Conservation (phyloP, 2,113 vertebrate genomes). For the Apodemus speciosus region DNA sequence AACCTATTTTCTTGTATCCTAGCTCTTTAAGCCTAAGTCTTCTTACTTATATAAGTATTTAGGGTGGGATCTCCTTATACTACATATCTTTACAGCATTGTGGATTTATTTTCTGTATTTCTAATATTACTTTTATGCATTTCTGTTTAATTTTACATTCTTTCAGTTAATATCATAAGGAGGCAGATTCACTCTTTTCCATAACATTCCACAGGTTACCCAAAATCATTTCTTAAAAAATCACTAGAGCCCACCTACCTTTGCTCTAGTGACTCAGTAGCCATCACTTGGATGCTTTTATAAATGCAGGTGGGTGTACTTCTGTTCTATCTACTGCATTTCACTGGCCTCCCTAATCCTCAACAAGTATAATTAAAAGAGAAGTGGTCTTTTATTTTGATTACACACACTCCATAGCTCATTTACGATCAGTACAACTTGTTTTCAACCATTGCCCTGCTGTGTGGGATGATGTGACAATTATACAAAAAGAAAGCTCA, state of each 20-base stretch:
- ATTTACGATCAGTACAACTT: not conserved
- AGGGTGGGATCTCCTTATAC: not conserved
- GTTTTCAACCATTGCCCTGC: not conserved
- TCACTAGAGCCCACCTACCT: not conserved
- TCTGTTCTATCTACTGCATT: not conserved
- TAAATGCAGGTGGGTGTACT: not conserved
- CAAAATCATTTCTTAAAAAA: not conserved
- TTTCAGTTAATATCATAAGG: not conserved
- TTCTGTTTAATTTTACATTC: not conserved
- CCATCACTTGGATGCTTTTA: not conserved
- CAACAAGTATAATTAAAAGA: not conserved
- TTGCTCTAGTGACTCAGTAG: not conserved
- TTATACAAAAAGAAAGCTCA: slow-evolving; percentile 53
- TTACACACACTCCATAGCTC: not conserved
- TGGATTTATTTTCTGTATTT: not conserved
- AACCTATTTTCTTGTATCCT: not conserved
- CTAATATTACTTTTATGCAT: not conserved
- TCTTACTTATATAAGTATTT: not conserved
- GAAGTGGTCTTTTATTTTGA: not conserved
- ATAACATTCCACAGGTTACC: not conserved
- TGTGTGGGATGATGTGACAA: slow-evolving; percentile 70
- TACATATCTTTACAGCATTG: not conserved
- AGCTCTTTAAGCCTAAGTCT: not conserved
- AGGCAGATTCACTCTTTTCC: not conserved
- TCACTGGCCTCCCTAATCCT: not conserved